Conservation (phyloP, 1,140 invertebrate species). For the Helicorthomorpha holstii region DNA sequence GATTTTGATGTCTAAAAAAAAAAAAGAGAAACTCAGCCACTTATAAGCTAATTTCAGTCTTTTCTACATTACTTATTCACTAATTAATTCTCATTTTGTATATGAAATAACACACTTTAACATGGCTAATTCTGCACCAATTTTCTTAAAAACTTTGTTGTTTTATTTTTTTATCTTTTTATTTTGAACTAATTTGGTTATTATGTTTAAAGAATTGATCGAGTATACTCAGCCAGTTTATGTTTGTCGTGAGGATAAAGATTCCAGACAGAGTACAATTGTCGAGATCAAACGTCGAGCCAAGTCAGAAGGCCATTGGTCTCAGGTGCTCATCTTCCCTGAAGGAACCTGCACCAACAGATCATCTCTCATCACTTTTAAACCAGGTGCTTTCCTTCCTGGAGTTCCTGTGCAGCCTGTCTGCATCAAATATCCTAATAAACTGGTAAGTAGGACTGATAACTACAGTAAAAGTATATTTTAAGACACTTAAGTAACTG, state of each 20-base stretch:
- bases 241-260: constrained; percentile 77
- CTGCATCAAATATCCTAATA: constrained; percentile 78
- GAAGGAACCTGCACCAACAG: constrained; percentile 93
- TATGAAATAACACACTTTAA: too few species aligned
- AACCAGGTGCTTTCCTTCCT: constrained; percentile 58
- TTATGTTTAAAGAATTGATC: constrained; percentile 48
- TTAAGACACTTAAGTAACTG: background rate
- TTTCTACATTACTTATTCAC: too few species aligned
- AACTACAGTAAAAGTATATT: background rate
- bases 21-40: too few species aligned
- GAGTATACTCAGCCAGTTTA: constrained; percentile 89
- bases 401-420: constrained; percentile 90
- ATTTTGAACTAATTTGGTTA: background rate
- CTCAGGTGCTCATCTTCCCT: constrained; percentile 86
- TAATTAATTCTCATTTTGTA: too few species aligned
- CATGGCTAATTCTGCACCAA: background rate
- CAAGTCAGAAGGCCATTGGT: constrained; percentile 68
- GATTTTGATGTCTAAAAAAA: too few species aligned
- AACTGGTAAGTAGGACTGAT: constrained; percentile 29
- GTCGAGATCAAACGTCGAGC: constrained; percentile 74
- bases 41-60: too few species aligned
- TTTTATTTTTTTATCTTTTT: background rate
- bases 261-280: constrained; percentile 78
- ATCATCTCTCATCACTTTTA: constrained; percentile 84
- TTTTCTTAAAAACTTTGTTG: background rate